Evolutionary conservation across 2,113 vertebrate species (phyloP).

Genomic region (Triplophysa rosa): DNA sequence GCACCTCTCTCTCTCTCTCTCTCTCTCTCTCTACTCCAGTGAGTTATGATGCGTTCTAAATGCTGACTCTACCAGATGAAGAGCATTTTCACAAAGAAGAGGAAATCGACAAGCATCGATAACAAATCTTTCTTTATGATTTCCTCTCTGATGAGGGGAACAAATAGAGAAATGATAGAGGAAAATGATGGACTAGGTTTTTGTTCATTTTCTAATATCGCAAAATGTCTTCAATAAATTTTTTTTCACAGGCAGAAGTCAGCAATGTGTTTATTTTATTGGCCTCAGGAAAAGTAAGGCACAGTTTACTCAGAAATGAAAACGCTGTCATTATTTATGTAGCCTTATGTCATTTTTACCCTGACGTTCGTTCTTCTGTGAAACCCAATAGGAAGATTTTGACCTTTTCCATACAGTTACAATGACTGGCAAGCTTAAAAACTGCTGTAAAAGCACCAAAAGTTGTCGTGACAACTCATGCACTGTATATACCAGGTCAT

Average conservation of each 20-base stretch:
- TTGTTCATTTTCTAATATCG: not conserved
- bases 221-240: not conserved
- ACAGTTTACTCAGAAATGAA: too few species aligned
- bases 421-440: too few species aligned
- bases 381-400: too few species aligned
- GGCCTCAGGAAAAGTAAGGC: not conserved
- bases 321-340: too few species aligned
- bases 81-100: constrained; percentile 35
- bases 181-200: too few species aligned
- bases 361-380: too few species aligned
- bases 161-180: constrained; percentile 10
- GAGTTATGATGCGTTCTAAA: constrained; percentile 28
- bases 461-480: too few species aligned
- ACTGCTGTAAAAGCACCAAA: too few species aligned
- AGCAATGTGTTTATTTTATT: constrained; percentile 3
- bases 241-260: not conserved
- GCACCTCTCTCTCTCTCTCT: not conserved
- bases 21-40: not conserved
- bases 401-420: too few species aligned
- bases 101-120: constrained; percentile 43
- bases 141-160: constrained; percentile 29
- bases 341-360: too few species aligned
- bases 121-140: constrained; percentile 53
- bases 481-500: too few species aligned
- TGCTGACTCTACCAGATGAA: constrained; percentile 52